Base-by-base conservation (phyloP, 2,797 vertebrate species). In the Chrysocyon brachyurus region DNA sequence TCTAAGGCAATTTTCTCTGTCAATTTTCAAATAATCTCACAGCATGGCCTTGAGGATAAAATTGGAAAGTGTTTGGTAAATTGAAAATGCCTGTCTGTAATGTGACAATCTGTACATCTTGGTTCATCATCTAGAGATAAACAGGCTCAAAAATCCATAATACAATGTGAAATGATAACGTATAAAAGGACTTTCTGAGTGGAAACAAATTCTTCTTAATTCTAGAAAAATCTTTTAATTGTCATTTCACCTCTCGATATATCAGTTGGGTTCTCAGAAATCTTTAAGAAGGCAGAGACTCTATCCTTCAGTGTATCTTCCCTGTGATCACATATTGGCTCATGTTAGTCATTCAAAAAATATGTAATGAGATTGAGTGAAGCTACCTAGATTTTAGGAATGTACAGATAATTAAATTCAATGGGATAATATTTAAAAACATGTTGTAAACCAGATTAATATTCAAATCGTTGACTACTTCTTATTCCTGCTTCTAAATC, bases 1-100 rank as follows among this genome's bases (percentile, higher is more conserved):
- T 98, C 97, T 97, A 94, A 98, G 97, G 94, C 95, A 98, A 93
- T 98, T 97, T 98, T 97, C 88, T 96, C 33, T 96, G 93, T 96
- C 93, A 97, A 57, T 90, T 98, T 90, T 96, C 97, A 96, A 98
- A 96, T 98, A 97, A 97, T 98, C 79, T 98, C 92, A 94, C 90
- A 94, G 90, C 82, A 97, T 63, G 46, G 81, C 21, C 91, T 96
- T 97, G 89, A 98, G 94, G 85, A 98, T 91, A 90, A 97, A 98
- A 96, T 82, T 81, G 88, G 83, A 92, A 95, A 97, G 97, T 72
- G 84, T 22, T 79, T 96, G 64, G 85, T 78, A 97, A 98, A 90
- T 92, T 82, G 73, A 78, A 95, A 97, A 97, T 56, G 52, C 0
- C 31, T 89, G 26, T 54, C n/a, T 82, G 16, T 86, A 89, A 59